Base-by-base conservation (phyloP, 2,113 vertebrate genomes). In the Miniopterus natalensis region DNA sequence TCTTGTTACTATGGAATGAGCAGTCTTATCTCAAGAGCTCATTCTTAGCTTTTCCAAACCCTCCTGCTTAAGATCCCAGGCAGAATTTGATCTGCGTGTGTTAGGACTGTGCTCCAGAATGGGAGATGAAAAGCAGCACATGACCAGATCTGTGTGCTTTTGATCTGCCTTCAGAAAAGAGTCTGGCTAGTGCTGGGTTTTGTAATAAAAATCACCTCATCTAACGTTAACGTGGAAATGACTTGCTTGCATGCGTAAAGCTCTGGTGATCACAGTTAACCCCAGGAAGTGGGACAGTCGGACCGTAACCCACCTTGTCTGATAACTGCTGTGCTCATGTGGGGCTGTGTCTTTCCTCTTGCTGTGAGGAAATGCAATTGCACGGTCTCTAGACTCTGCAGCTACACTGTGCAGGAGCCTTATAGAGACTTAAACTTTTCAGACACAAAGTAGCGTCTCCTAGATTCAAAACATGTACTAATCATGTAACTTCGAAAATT, bases 291-390 rank as follows among this genome's bases (percentile, higher is more conserved):
- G 80, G 88, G 92, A 55, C 0, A 79, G 73, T 61, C 74, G 47
- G 68, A 40, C n/a, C 1, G 0, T 70, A 91, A 94, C 89, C 53
- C 21, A 79, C 70, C 40, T 75, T 18, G 29, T 90, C 84, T 74
- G 78, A 71, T 90, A 90, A 92, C 92, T 96, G 92, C 88, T 95
- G 90, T 90, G 96, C 75, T 87, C 86, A 90, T 93, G 94, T 96
- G 49, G 83, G 53, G 12, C 51, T 55, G 45, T 51, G 11, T 89
- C 68, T 59, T 73, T 90, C 57, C 29, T 84, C 42, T 71, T 79
- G 18, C 15, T 45, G 2, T 4, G 21, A 65, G 74, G 68, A 75
- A 68, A 80, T 71, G 42, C 70, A 79, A 75, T 63, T 6, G 5
- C 31, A n/a, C 42, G 4, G 15, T 45, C 59, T 88, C 36, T 63